A percentile compares a stretch with the other conserved stretches of the same genome.
Evolutionary conservation across 2,797 vertebrate species (phyloP).

Genomic region (Melanotaenia pygmaea): DNA sequence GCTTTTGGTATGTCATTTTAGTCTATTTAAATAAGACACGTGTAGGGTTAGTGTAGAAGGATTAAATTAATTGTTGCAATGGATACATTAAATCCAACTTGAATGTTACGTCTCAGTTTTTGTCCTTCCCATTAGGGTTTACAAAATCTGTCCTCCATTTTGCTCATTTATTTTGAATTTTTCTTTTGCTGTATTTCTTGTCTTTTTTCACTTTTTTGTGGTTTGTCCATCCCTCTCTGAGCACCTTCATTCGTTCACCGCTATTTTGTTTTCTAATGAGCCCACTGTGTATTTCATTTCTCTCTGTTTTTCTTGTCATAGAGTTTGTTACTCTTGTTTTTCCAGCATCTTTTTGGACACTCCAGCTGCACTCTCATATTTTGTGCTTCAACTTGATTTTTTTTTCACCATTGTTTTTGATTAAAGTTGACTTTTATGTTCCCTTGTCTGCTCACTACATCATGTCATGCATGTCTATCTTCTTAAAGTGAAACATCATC

Average conservation of each 20-base stretch:
- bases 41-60: no score
- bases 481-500: not conserved
- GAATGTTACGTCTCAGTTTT: not conserved
- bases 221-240: not conserved
- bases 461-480: not conserved
- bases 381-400: not conserved
- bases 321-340: constrained; percentile 6
- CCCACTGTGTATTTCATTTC: constrained; percentile 9
- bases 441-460: not conserved
- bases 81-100: no score
- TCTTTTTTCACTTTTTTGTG: not conserved
- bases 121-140: not conserved
- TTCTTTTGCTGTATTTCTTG: not conserved
- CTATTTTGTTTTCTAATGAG: constrained; percentile 18
- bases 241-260: constrained; percentile 11
- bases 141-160: constrained; percentile 1
- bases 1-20: no score
- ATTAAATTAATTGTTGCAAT: no score
- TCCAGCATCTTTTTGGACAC: constrained; percentile 4
- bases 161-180: not conserved
- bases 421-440: constrained; percentile 4
- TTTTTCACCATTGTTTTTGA: not conserved
- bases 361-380: not conserved
- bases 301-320: constrained; percentile 1
- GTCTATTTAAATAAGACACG: no score